Base-by-base conservation (phyloP, 1,140 invertebrate species). In the Lasaia peninsularis region DNA sequence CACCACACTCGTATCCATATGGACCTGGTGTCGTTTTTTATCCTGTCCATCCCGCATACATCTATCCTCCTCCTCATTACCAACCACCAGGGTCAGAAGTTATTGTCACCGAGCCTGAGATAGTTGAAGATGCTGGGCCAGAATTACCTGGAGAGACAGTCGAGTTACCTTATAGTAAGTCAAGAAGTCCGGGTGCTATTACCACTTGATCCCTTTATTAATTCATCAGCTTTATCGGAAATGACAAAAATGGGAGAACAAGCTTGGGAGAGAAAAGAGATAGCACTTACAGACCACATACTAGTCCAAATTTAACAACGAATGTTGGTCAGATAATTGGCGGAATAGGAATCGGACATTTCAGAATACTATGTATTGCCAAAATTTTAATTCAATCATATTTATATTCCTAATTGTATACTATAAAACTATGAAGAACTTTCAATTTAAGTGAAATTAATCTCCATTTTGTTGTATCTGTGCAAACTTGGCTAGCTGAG, bases 131-230 rank as follows among this genome's bases (percentile, higher is more conserved):
- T 20, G 55, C 67, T 33, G 69, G 65, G 32, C 71, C 68, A 40
- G 69, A 80, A 72, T 67, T 88, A 58, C 80, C 85, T 21, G 85
- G 85, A 56, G 85, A 88, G 56, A 82, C 77, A 34, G 85, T 88
- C 70, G 82, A 86, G 64, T 73, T 88, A 54, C 85, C 85, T 50
- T 88, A 78, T 75, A 82, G 85, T 88, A 85, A 88, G 85, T 88
- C 52, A 48, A 44, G 35, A 33, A 56, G 51, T 48, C 28, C 60
- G n/a, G 37, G 55, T 33, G 48, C 1, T 32, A 6, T 58, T 18
- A 18, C 20, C 31, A 35, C 58, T 48, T 56, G 33, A 62, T 58
- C n/a, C 10, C 20, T 1, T 24, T 21, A 33, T 10, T 33, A 1
- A 32, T 31, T 16, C 18, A 18, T 18, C 9, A 18, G n/a, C n/a